phyloP scores from a whole-genome alignment of 2,113 vertebrate species.

The Phasianus colchicus region DNA sequence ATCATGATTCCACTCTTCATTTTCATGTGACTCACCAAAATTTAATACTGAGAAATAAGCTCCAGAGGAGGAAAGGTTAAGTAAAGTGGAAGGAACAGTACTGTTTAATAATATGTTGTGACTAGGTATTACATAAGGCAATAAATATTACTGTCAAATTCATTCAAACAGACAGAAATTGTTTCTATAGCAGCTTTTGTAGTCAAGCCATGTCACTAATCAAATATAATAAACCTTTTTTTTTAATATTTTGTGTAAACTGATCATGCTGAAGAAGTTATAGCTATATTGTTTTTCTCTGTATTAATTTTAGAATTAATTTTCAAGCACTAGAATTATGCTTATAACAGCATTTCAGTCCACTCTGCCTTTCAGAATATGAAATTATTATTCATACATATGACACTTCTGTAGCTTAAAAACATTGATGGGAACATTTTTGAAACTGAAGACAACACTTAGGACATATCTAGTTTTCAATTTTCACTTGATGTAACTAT shows the following conservation, averaged over 20 bases:
- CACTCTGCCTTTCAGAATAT: not conserved
- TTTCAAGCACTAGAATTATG: not conserved
- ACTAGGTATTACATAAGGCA: not conserved
- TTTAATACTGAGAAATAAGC: not conserved
- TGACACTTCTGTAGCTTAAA: slow-evolving; percentile 20
- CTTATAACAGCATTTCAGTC: not conserved
- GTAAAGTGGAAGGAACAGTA: not conserved
- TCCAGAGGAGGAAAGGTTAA: not conserved
- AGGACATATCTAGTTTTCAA: slow-evolving; percentile 12
- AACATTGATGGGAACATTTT: not conserved
- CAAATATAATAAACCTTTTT: too few species aligned
- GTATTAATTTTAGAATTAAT: not conserved
- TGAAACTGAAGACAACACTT: not conserved
- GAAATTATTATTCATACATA: not conserved
- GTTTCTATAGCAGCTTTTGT: slow-evolving; percentile 29
- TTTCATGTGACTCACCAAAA: not conserved
- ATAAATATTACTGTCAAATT: slow-evolving; percentile 43
- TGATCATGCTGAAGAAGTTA: slow-evolving; percentile 48
- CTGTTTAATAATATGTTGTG: not conserved
- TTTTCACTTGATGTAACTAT: not conserved
- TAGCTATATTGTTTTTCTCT: slow-evolving; percentile 10
- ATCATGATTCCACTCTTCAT: not conserved
- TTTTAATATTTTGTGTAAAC: slow-evolving; percentile 32
- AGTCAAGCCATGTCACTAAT: slow-evolving; percentile 1
- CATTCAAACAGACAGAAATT: slow-evolving; percentile 2